These are phyloP conservation scores for Sialia sialis DNA, from an alignment of 2,113 vertebrate genomes.

Conservation along the genomic window DNA sequence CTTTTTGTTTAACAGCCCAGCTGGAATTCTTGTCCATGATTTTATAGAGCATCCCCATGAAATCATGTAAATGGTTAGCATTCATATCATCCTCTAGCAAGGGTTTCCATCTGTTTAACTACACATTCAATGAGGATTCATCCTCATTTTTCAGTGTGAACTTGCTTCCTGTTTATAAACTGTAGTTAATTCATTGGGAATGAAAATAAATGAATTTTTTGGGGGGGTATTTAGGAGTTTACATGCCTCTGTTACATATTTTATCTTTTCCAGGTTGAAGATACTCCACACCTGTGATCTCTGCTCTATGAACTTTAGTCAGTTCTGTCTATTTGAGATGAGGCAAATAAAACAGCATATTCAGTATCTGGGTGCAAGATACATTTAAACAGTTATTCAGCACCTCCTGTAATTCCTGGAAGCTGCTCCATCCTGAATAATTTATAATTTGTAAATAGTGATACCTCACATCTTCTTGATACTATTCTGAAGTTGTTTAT, in stretches of 20 bases:
- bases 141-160: background rate
- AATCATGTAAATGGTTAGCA: background rate
- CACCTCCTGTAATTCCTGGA: background rate
- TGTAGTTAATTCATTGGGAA: background rate
- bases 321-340: background rate
- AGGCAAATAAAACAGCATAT: background rate
- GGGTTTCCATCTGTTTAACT: background rate
- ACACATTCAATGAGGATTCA: background rate
- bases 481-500: background rate
- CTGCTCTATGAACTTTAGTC: background rate
- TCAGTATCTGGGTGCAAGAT: background rate
- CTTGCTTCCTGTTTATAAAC: background rate
- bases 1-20: background rate
- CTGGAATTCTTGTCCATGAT: background rate
- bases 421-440: background rate
- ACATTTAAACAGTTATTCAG: background rate
- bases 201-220: background rate
- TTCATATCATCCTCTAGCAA: background rate
- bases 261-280: background rate
- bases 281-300: background rate
- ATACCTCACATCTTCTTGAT: background rate
- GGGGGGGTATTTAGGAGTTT: background rate
- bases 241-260: background rate
- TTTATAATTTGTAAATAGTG: background rate
- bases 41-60: background rate